phyloP scores from a whole-genome alignment of 1,140 invertebrate species.

The Pomacea maculata region DNA sequence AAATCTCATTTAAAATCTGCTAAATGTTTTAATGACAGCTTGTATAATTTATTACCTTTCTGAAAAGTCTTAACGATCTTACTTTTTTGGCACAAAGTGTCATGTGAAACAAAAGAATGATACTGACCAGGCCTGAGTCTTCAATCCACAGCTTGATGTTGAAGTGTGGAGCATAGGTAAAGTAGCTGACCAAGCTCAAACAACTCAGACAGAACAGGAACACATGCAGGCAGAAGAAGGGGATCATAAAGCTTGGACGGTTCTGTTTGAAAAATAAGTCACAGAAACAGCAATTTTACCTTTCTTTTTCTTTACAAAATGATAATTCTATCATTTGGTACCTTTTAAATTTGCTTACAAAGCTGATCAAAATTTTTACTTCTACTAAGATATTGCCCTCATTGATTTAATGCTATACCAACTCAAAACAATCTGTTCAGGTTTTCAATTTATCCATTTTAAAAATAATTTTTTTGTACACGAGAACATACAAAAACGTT shows the following conservation, averaged over 20 bases:
- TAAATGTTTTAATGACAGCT: not conserved
- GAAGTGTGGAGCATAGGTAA: conserved; percentile 83
- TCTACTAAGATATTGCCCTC: no score
- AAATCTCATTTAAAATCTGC: no score
- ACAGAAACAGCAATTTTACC: not conserved
- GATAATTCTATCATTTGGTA: no score
- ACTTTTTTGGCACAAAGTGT: not conserved
- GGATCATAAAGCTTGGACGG: conserved; percentile 82
- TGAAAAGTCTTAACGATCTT: not conserved
- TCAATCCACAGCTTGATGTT: conserved; percentile 76
- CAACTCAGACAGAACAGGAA: conserved; percentile 88
- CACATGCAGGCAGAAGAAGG: conserved; percentile 88
- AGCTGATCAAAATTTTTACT: no score
- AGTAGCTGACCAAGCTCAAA: conserved; percentile 80
- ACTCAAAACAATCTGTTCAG: no score
- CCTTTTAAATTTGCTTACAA: no score
- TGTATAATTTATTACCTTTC: not conserved
- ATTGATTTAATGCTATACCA: no score
- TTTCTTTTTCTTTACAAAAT: not conserved
- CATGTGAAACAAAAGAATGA: not conserved
- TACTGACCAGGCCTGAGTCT: conserved; percentile 70
- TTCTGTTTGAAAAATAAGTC: conserved; percentile 67
- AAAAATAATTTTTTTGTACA: no score
- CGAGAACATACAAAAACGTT: no score
- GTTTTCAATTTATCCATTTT: no score